phyloP scores from a whole-genome alignment of 1,140 invertebrate species.

The Luehdorfia chinensis region DNA sequence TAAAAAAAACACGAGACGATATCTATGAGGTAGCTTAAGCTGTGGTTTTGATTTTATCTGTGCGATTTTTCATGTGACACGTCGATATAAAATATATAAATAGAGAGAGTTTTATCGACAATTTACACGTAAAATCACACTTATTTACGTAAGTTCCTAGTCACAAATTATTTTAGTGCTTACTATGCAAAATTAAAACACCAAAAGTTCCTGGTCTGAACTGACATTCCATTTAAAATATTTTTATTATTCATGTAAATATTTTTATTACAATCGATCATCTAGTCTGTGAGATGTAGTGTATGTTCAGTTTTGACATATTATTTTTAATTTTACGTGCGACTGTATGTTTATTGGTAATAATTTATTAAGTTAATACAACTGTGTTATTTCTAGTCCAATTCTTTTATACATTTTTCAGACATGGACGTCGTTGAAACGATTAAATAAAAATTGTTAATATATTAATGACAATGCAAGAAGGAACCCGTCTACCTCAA shows the following conservation, averaged over 20 bases:
- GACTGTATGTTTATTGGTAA: conserved; percentile 61
- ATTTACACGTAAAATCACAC: conserved; percentile 6
- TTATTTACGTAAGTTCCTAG: conserved; percentile 5
- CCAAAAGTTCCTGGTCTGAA: conserved; percentile 23
- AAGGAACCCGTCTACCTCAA: conserved; percentile 22
- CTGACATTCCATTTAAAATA: conserved; percentile 29
- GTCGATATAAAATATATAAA: conserved; percentile 14
- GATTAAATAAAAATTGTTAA: conserved; percentile 19
- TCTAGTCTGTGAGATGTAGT: conserved; percentile 54
- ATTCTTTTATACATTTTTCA: conserved; percentile 60
- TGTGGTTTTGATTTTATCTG: not conserved
- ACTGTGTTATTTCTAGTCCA: conserved; percentile 72
- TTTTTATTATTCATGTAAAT: conserved; percentile 26
- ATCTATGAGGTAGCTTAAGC: too few species aligned
- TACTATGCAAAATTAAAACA: conserved; percentile 11
- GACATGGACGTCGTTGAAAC: conserved; percentile 45
- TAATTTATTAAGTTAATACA: conserved; percentile 56
- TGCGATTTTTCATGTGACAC: conserved; percentile 8
- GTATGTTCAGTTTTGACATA: conserved; percentile 23
- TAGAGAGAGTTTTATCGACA: conserved; percentile 11
- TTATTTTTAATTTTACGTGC: conserved; percentile 53
- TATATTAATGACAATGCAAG: conserved; percentile 17
- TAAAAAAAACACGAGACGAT: too few species aligned
- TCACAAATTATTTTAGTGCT: conserved; percentile 3
- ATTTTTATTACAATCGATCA: conserved; percentile 15